Percentiles rank a stretch among this genome's conserved stretches.
These are phyloP conservation scores for Rhamnusium bicolor DNA, from an alignment of 2,888 invertebrate species.

Conservation along the genomic window DNA sequence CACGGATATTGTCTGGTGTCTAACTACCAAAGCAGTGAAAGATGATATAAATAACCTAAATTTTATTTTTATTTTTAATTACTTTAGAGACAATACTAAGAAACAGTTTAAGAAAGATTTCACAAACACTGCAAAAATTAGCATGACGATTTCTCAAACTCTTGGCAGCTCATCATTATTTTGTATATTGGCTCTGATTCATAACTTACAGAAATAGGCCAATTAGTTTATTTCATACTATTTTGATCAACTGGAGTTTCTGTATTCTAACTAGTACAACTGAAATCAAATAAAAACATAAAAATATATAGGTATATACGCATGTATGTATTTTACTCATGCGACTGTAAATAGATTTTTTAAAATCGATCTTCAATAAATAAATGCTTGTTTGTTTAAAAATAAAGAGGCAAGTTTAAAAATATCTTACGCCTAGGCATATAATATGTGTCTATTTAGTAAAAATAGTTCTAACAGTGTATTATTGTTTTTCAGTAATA, in stretches of 20 bases:
- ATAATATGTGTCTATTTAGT: not conserved
- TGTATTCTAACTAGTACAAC: not conserved
- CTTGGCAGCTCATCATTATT: constrained; percentile 54
- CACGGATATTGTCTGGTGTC: no score
- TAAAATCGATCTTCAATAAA: not conserved
- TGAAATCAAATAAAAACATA: not conserved
- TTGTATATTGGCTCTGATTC: constrained; percentile 53
- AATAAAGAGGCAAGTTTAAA: not conserved
- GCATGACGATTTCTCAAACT: constrained; percentile 47
- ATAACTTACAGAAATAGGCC: constrained; percentile 54
- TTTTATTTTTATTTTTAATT: not conserved
- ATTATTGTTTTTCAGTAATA: not conserved
- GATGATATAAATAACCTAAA: not conserved
- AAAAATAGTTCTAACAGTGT: not conserved
- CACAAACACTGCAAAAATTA: constrained; percentile 36
- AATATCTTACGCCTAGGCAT: not conserved
- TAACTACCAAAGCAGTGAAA: no score
- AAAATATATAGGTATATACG: not conserved
- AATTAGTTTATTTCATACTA: constrained; percentile 38
- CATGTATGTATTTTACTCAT: not conserved
- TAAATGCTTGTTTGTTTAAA: not conserved
- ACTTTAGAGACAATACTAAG: not conserved
- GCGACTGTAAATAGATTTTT: not conserved
- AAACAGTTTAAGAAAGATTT: constrained; percentile 12
- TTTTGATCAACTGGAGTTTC: constrained; percentile 5